These are phyloP conservation scores for Lasioglossum figueresi DNA, from an alignment of 2,888 invertebrate genomes.

Conservation along the genomic window DNA sequence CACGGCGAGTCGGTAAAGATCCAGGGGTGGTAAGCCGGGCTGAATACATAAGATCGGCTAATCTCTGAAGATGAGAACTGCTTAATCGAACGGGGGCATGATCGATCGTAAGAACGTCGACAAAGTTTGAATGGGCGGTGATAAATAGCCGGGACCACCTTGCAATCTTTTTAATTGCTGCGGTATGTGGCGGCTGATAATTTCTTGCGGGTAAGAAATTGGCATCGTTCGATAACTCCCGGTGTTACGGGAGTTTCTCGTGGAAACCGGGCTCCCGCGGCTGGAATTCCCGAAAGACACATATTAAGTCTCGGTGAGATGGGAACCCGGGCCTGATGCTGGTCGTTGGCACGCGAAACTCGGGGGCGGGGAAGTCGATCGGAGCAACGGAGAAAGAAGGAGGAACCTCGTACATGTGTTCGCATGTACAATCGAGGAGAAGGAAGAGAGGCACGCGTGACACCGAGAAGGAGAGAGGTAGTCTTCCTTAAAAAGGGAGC, in stretches of 20 bases:
- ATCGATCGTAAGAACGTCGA: constrained; percentile 13
- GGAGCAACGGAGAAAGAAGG: constrained; percentile 23
- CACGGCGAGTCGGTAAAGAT: not conserved
- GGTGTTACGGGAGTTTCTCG: constrained; percentile 46
- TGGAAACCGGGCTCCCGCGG: constrained; percentile 31
- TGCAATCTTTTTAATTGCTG: constrained; percentile 39
- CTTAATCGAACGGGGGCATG: constrained; percentile 20
- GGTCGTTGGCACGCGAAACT: constrained; percentile 68
- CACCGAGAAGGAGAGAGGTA: constrained; percentile 35
- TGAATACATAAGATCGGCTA: not conserved
- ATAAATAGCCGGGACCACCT: constrained; percentile 38
- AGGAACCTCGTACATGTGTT: constrained; percentile 8
- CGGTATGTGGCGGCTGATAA: constrained; percentile 30
- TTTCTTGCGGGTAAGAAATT: constrained; percentile 28
- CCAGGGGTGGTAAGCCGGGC: not conserved
- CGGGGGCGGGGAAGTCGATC: constrained; percentile 19
- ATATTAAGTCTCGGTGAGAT: constrained; percentile 65
- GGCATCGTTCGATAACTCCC: constrained; percentile 29
- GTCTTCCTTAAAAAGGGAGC: constrained; percentile 76
- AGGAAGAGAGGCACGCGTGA: not conserved
- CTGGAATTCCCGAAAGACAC: constrained; percentile 66
- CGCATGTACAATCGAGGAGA: constrained; percentile 18
- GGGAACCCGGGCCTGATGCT: constrained; percentile 44
- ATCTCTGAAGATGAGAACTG: constrained; percentile 12
- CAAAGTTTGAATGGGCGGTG: not conserved